Base-by-base conservation (phyloP, 2,888 invertebrate genomes). In the Tetramorium bicarinatum region DNA sequence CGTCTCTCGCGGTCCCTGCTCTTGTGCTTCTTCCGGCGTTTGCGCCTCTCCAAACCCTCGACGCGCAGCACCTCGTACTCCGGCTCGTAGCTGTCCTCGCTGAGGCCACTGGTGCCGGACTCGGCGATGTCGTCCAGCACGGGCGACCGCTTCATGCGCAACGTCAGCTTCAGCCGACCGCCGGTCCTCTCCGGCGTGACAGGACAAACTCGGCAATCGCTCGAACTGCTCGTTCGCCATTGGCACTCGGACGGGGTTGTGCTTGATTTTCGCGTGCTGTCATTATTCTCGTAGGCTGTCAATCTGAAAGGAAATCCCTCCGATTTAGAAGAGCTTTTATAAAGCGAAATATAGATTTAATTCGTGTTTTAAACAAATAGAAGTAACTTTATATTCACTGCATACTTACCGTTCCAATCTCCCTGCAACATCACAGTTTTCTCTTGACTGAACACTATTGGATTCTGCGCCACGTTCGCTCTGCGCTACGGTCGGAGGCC, bases 91-190 rank as follows among this genome's bases (percentile, higher is more conserved):
- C 95, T 95, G 87, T 96, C 96, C 88, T 96, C 97, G 91, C 96
- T 96, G 71, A 97, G 94, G 3, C 75, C 75, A 92, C 96, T 97
- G 25, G 97, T 97, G 44, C 97, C 97, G n/a, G 97, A 97, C 93
- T 98, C 98, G 92, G 98, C 97, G 1, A 97, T 97, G 92, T 98
- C 98, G 92, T 98, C 98, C 69, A 98, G 95, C 79, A 98, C 97
- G 2, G 98, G 98, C 88, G 98, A 98, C 47, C 98, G 96, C 94
- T 98, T 98, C 96, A 98, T 97, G 7, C 98, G 96, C 84, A 98
- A 95, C 8, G 98, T 98, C 85, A 98, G 94, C 93, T 98, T 98
- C 75, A 98, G 94, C 83, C 94, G 91, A 7, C 97, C 96, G 74
- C 96, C 95, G 8, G 96, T 95, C 69, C 94, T 91, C 69, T 96